phyloP scores from a whole-genome alignment of 2,888 invertebrate genomes.

The Ommatoiulus sabulosus region DNA sequence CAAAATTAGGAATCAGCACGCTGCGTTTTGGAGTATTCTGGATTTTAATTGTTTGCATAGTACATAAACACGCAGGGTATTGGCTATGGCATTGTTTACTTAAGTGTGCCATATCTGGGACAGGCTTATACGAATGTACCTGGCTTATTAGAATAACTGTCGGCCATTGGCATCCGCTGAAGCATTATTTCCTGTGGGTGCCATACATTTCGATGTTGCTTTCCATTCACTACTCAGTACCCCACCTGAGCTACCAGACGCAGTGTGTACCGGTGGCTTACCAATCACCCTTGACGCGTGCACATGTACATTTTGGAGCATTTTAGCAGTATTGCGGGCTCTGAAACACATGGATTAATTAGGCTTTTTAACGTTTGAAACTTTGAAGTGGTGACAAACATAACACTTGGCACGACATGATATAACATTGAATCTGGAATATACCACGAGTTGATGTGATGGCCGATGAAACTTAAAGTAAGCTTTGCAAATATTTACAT shows the following conservation, averaged over 20 bases:
- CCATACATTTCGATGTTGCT: constrained; percentile 16
- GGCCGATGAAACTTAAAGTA: constrained; percentile 18
- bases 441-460: background rate
- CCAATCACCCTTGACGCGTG: background rate
- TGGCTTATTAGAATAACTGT: constrained; percentile 43
- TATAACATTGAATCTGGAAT: background rate
- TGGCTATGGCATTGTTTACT: background rate
- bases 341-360: background rate
- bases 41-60: too few species aligned
- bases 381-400: background rate
- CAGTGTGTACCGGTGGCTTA: background rate
- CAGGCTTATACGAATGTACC: background rate
- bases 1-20: too few species aligned
- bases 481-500: background rate
- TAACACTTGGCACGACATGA: background rate
- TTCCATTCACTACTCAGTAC: background rate
- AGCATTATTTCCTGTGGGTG: background rate
- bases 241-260: background rate
- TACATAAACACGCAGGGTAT: background rate
- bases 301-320: background rate
- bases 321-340: background rate
- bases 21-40: too few species aligned
- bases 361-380: background rate
- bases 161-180: constrained; percentile 24
- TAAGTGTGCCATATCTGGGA: background rate